Conservation (phyloP, 2,797 vertebrate species). For the Merluccius polli region DNA sequence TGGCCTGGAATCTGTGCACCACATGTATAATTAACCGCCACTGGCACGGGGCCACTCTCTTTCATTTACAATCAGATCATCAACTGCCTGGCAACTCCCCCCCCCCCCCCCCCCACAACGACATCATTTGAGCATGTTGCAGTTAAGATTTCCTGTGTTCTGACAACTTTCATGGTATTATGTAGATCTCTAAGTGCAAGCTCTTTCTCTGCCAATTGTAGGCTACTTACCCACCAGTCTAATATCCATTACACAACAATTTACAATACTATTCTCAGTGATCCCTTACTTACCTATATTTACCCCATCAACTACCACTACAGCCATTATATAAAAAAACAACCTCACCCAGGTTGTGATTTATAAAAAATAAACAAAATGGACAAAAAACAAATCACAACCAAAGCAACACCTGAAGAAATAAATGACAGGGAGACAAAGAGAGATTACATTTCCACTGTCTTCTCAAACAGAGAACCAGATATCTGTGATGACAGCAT, state of each 20-base stretch:
- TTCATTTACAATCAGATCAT: constrained; percentile 66
- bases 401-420: constrained; percentile 8
- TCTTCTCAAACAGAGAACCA: constrained; percentile 35
- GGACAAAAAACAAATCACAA: constrained; percentile 1
- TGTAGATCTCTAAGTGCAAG: neutral
- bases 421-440: constrained; percentile 36
- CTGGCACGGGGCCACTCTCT: constrained; percentile 54
- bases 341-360: no score
- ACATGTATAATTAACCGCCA: constrained; percentile 71
- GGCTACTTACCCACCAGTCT: neutral
- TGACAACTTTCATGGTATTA: constrained; percentile 2
- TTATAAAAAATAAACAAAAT: neutral
- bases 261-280: neutral
- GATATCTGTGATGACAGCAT: constrained; percentile 42
- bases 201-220: neutral
- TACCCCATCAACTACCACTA: neutral
- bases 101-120: constrained; percentile 31
- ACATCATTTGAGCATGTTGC: neutral
- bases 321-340: neutral
- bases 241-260: neutral
- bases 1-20: constrained; percentile 68
- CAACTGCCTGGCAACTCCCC: constrained; percentile 37
- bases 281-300: no score
- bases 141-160: neutral
- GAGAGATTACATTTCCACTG: constrained; percentile 32